Evolutionary conservation across 2,888 invertebrate species (phyloP), one percentile per base, ranked within the genome.

Genomic region (Lissonota sp.): DNA sequence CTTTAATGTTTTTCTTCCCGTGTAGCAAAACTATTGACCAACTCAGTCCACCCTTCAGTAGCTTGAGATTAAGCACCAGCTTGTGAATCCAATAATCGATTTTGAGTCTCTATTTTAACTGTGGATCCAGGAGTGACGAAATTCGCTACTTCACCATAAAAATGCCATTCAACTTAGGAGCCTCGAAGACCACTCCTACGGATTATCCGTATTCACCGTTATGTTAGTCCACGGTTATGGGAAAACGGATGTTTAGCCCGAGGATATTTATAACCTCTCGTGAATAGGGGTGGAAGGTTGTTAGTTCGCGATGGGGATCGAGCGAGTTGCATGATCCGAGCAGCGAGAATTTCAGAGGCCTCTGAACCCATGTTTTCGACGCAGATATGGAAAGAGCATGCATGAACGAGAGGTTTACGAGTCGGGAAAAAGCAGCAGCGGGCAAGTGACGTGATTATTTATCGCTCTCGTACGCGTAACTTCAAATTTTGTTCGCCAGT

Each of bases 221-320:
- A 80, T 76, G 76, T 80, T 76, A 80, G 76, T 80, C 76, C 67
- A 80, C 72, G 70, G 57, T 67, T 63, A n/a, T n/a, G 62, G 72
- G 76, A 72, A 80, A 80, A 80, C 76, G 80, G 76, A 62, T 80
- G 80, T 76, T 80, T 76, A 76, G 67, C 72, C 71, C 80, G 49
- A 16, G 72, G 58, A 62, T 76, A 80, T 80, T 80, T 80, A 69
- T 80, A 80, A 80, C 80, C 62, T 62, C 39, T 39, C n/a, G 57
- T 46, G 46, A 37, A 37, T 37, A 12, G n/a, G n/a, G 14, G n/a
- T n/a, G 53, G 40, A 16, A n/a, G n/a, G 57, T n/a, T n/a, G n/a
- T n/a, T n/a, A n/a, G n/a, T n/a, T n/a, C 60, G 51, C 6, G 62
- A 46, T 10, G 46, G 46, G 46, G 46, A 46, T 10, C 46, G 46